Percentiles rank a stretch among this genome's conserved stretches.
phyloP scores from a whole-genome alignment of 1,140 invertebrate genomes.

The Brachionus plicatilis region DNA sequence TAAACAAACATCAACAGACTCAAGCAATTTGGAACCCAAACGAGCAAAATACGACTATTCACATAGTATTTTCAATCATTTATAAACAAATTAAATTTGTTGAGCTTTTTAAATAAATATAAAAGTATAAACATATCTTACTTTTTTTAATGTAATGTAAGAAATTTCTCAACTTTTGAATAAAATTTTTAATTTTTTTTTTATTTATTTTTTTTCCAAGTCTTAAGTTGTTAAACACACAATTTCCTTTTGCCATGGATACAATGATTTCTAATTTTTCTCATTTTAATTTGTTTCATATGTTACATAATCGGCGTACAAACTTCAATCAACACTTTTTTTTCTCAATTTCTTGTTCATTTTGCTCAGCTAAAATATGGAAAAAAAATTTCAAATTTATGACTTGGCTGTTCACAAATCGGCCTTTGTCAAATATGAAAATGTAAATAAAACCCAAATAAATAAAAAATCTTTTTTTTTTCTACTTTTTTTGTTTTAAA shows the following conservation, averaged over 20 bases:
- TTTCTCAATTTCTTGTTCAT: conserved; percentile 3
- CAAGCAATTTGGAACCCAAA: conserved; percentile 1
- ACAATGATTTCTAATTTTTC: conserved; percentile 9
- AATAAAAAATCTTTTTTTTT: not conserved
- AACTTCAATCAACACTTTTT: conserved; percentile 22
- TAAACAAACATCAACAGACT: conserved; percentile 7
- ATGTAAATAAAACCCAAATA: not conserved
- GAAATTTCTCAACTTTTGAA: not conserved
- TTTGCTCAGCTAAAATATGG: not conserved
- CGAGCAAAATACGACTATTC: conserved; percentile 18
- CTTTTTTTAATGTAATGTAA: not conserved
- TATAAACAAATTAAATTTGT: not conserved
- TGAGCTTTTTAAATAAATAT: not conserved
- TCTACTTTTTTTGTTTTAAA: not conserved
- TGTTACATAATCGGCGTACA: not conserved
- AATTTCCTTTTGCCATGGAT: conserved; percentile 10
- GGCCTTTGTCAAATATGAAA: conserved; percentile 18
- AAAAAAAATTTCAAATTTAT: conserved; percentile 22
- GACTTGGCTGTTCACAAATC: conserved; percentile 13
- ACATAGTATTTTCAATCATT: conserved; percentile 27
- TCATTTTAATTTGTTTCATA: not conserved
- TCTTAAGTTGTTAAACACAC: not conserved
- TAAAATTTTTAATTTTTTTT: not conserved
- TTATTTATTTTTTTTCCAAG: not conserved
- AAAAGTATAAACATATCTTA: not conserved